A percentile compares a stretch with the other conserved stretches of the same genome.
Conservation (phyloP, 2,113 vertebrate species). For the Arvicanthis niloticus region DNA sequence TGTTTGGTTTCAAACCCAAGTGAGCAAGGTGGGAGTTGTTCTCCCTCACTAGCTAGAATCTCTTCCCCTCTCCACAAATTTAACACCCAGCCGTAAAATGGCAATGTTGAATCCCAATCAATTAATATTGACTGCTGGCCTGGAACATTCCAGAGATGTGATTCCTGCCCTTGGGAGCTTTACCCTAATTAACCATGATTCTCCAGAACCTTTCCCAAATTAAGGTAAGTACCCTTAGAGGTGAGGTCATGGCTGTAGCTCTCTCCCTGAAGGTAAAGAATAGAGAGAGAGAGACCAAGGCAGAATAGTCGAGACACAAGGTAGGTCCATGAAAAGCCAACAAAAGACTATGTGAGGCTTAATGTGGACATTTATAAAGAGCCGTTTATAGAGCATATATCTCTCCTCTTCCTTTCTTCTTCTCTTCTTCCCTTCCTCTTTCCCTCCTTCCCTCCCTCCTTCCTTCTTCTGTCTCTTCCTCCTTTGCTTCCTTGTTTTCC, state of each 20-base stretch:
- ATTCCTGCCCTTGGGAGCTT: constrained; percentile 33
- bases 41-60: neutral
- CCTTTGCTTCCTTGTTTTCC: accelerated
- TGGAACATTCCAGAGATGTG: constrained; percentile 18
- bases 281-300: neutral
- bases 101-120: neutral
- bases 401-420: no score
- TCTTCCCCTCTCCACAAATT: constrained; percentile 1
- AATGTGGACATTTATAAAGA: neutral
- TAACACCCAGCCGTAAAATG: constrained; percentile 34
- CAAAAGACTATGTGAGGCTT: neutral
- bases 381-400: no score
- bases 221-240: neutral
- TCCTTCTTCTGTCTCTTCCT: neutral
- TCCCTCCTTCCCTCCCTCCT: no score
- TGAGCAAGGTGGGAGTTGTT: neutral
- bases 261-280: neutral
- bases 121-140: constrained; percentile 20
- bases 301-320: neutral
- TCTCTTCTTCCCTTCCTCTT: accelerated
- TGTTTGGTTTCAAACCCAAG: neutral
- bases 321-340: neutral
- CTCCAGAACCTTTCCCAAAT: neutral
- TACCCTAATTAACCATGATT: constrained; percentile 16
- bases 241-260: neutral